A percentile compares a stretch with the other conserved stretches of the same genome.
Conservation (phyloP, 2,888 invertebrate species). For the Phytoseiulus persimilis region DNA sequence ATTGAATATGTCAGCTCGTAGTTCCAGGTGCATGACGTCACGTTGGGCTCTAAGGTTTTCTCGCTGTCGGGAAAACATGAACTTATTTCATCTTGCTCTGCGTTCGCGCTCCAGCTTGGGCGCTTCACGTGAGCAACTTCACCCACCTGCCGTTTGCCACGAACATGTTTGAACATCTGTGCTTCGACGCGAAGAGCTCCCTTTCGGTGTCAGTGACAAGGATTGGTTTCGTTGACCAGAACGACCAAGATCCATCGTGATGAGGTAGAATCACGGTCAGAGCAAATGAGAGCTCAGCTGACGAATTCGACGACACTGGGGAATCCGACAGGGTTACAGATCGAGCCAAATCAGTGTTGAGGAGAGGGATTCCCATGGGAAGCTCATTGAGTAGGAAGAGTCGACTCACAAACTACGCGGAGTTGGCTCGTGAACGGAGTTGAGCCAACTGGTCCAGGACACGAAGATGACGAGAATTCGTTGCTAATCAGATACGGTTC, state of each 20-base stretch:
- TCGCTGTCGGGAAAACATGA: neutral
- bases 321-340: neutral
- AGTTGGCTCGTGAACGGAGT: slow-evolving; percentile 7
- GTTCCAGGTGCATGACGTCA: slow-evolving; percentile 19
- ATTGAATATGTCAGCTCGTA: slow-evolving; percentile 17
- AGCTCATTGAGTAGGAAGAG: neutral
- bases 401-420: neutral
- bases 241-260: slow-evolving; percentile 10
- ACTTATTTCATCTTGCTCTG: neutral
- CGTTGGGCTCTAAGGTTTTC: neutral
- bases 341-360: no score
- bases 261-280: neutral
- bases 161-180: slow-evolving; percentile 11
- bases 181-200: neutral
- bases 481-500: neutral
- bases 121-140: no score
- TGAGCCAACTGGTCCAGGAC: neutral
- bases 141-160: neutral
- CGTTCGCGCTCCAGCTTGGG: no score
- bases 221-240: slow-evolving; percentile 21
- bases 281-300: neutral
- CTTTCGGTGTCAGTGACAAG: neutral
- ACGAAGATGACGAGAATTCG: neutral
- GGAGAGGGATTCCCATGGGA: no score
- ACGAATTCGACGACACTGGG: neutral